Base-by-base conservation (phyloP, 2,797 vertebrate genomes). In the Neoniphon sammara region DNA sequence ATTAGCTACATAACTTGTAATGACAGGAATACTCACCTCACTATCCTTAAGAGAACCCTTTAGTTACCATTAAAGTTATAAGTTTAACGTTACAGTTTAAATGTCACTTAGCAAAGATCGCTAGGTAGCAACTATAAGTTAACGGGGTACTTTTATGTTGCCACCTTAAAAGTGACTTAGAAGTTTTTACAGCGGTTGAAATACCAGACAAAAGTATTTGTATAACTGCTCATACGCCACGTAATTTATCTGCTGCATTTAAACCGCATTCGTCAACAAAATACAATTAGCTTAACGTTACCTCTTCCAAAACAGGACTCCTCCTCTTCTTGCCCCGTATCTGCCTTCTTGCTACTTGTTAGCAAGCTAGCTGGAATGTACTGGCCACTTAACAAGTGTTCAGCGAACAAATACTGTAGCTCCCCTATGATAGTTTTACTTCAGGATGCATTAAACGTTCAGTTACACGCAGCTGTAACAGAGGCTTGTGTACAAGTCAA, bases 271-370 rank as follows among this genome's bases (percentile, higher is more conserved):
- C 0, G 4, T 10, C 6, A 1, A 54, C 15, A 31, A 53, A 46
- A 49, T n/a, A 3, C 5, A 73, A 47, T n/a, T 14, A 73, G 36
- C 85, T 87, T 34, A 7, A 34, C 31, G 31, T 34, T 79, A 89
- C 91, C 91, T 93, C 89, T 88, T 89, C 75, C 31, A 66, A 82
- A 84, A 84, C 83, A 86, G 68, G 85, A 88, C 82, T 90, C 78
- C 84, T 85, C 84, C 86, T 88, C 86, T 87, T 83, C 81, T 87
- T 80, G 53, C 77, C 39, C 66, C 50, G 73, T 87, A 79, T 86
- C 77, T 86, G 66, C 65, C 79, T 80, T 70, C 78, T 74, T 82
- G 92, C 91, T 89, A 75, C 71, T 80, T 68, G 88, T 89, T 90
- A 88, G 89, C 91, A 83, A 66, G 83, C 83, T 66, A 82, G 78